phyloP scores from a whole-genome alignment of 2,888 invertebrate species.

The Andrena bicolor region DNA sequence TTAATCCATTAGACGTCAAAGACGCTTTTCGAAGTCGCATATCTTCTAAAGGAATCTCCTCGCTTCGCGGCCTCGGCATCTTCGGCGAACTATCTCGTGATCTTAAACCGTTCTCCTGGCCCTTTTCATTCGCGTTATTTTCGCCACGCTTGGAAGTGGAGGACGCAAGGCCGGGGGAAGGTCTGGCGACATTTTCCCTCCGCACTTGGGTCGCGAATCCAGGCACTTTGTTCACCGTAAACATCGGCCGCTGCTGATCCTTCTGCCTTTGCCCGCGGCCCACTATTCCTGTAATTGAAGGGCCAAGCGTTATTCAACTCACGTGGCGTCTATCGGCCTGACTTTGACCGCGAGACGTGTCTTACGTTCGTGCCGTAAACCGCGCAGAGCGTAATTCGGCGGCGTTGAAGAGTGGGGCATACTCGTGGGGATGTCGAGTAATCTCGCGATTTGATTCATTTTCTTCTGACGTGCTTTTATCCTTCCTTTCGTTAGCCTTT shows the following conservation, averaged over 20 bases:
- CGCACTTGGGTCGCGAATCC: constrained; percentile 87
- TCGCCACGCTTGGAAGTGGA: constrained; percentile 70
- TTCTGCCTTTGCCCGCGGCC: constrained; percentile 80
- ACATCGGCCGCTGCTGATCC: constrained; percentile 81
- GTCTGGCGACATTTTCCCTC: constrained; percentile 80
- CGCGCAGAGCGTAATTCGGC: constrained; percentile 80
- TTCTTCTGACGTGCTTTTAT: constrained; percentile 98
- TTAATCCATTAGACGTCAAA: constrained; percentile 74
- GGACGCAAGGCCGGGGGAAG: constrained; percentile 59
- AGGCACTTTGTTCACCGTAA: constrained; percentile 83
- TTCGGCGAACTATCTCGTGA: constrained; percentile 91
- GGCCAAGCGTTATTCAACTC: neutral
- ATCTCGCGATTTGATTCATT: constrained; percentile 97
- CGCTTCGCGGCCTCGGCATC: constrained; percentile 90
- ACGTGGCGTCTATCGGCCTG: neutral
- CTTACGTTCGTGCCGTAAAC: constrained; percentile 82
- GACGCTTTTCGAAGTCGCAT: constrained; percentile 86
- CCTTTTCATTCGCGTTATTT: constrained; percentile 62
- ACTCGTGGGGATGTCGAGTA: constrained; percentile 92
- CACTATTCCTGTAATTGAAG: constrained; percentile 72
- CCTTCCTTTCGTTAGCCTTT: constrained; percentile 89
- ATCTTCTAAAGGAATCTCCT: constrained; percentile 93
- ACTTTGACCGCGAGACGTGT: constrained; percentile 11
- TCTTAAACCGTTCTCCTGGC: constrained; percentile 84
- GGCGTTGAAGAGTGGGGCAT: constrained; percentile 83